Evolutionary conservation across 2,113 vertebrate species (phyloP), one percentile per base, ranked within the genome.

Genomic region (Blennius ocellaris): DNA sequence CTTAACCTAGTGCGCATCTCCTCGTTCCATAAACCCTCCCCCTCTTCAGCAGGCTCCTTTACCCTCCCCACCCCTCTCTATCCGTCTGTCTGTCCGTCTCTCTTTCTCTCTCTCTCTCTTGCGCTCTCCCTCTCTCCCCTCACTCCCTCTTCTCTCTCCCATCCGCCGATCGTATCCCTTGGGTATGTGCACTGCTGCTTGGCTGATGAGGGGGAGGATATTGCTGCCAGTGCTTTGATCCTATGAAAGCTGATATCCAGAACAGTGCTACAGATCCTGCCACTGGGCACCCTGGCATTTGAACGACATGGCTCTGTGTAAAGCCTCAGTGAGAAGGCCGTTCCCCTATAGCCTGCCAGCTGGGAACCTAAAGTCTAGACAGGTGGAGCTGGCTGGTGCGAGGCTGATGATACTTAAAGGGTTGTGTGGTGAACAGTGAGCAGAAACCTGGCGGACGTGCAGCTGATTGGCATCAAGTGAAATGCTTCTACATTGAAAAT

Each of bases 201-300:
- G 87, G 79, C 83, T 90, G 89, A 91, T 90, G 89, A 90, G 90
- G 86, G 87, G 90, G 90, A 91, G 67, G 85, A 89, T 90, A 89
- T 94, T 81, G 85, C 82, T 90, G 89, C 87, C 87, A 89, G 89
- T 88, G 85, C 89, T 92, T 92, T 92, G 90, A 92, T 92, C 91
- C 90, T 82, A 86, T 88, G 88, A 92, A 91, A 92, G 87, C 90
- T 93, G 88, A 94, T 94, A 92, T 90, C 91, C 87, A 84, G 16
- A 89, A 83, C 90, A 91, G 86, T 92, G 80, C 82, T 81, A 43
- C 77, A 63, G 78, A 90, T 88, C 81, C 67, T 74, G 87, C 87
- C 92, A 90, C 82, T 76, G 83, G 80, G 80, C 91, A 65, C 81
- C 87, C 86, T 94, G 84, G 89, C 78, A 92, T 91, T 88, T 88